These are phyloP conservation scores for Troides aeacus DNA, from an alignment of 2,888 invertebrate species.

Conservation along the genomic window DNA sequence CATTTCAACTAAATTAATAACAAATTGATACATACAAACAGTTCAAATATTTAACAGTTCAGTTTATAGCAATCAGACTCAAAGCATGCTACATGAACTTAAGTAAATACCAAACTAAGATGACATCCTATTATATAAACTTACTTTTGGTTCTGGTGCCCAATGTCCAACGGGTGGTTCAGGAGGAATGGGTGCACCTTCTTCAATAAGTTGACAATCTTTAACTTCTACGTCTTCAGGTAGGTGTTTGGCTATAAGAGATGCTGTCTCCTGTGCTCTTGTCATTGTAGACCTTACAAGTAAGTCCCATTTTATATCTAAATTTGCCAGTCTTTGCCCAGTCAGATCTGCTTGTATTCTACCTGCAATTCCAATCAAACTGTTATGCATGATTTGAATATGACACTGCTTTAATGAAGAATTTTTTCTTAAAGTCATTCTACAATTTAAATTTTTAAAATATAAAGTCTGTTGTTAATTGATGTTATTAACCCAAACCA, in stretches of 20 bases:
- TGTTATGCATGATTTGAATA: not conserved
- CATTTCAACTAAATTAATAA: not conserved
- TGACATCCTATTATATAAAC: conserved; percentile 31
- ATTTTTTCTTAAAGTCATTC: too few relatives aligned
- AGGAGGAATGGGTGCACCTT: conserved; percentile 96
- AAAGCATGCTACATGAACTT: not conserved
- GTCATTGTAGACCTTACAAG: conserved; percentile 95
- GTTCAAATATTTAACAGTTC: not conserved
- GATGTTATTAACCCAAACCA: too few relatives aligned
- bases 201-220: conserved; percentile 88
- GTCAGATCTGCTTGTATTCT: conserved; percentile 91
- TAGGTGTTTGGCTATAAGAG: conserved; percentile 87
- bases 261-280: conserved; percentile 94
- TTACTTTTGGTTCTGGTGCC: conserved; percentile 86
- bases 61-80: not conserved
- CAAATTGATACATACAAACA: too few relatives aligned
- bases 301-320: conserved; percentile 88
- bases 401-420: not conserved
- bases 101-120: not conserved
- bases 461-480: too few relatives aligned
- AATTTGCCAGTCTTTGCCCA: conserved; percentile 88
- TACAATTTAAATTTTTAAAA: too few relatives aligned
- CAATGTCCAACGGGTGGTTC: conserved; percentile 94
- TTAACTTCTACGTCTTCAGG: conserved; percentile 77
- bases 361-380: conserved; percentile 74